Base-by-base conservation (phyloP, 2,888 invertebrate genomes). In the Ormia ochracea region DNA sequence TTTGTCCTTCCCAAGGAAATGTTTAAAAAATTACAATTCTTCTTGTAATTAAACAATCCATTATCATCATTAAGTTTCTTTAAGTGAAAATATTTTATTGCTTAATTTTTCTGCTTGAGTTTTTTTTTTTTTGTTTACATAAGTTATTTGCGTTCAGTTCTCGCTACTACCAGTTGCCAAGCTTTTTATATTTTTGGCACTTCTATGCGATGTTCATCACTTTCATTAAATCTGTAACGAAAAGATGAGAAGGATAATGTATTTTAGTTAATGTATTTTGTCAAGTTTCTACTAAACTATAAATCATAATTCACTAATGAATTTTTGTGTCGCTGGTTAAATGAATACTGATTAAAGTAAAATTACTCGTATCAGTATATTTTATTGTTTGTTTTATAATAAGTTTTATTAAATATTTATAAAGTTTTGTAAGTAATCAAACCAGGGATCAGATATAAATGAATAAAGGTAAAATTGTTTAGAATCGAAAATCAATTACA, bases 191-290 rank as follows among this genome's bases (percentile, higher is more conserved):
- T 54, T 45, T 63, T 28, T 33, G 14, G 6, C 9, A 50, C 66
- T 75, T 56, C 14, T 23, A n/a, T 59, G 31, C n/a, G 28, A n/a
- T n/a, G 58, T 79, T 79, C 59, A 70, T 74, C 74, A 65, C 69
- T 65, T 36, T 70, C 58, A 65, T 59, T 69, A 59, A 74, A 70
- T 70, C 79, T 79, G 74, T 38, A 69, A 78, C 21, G 19, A 41
- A 70, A 61, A 50, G 17, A 50, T 43, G 10, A 61, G 23, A 33
- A 17, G 70, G 33, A n/a, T 17, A 48, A 33, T 63, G 17, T 52
- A n/a, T 38, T 54, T 68, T 28, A 68, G 28, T 54, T 52, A 73
- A 56, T 63, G 56, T 56, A 63, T 50, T 68, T 43, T 3, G 21
- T 66, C 56, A 68, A 33, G 10, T 36, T 31, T 54, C 33, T 70